Conservation (phyloP, 1,140 invertebrate species). For the Panonychus citri region DNA sequence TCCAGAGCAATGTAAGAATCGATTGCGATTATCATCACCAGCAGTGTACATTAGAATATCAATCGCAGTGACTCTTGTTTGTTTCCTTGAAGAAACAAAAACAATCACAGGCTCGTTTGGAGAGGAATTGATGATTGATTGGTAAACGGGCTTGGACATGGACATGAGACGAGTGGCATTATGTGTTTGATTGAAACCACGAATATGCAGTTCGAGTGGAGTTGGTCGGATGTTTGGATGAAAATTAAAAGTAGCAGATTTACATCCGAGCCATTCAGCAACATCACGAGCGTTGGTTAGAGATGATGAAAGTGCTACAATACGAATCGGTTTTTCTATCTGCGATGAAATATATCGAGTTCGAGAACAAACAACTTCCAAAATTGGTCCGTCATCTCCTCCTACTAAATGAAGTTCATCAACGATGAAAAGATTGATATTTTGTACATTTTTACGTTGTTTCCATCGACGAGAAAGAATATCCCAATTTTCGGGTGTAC, state of each 20-base stretch:
- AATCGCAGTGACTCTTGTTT: conserved; percentile 75
- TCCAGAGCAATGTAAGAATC: conserved; percentile 76
- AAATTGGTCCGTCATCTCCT: conserved; percentile 41
- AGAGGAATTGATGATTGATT: conserved; percentile 67
- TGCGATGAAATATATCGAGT: conserved; percentile 95
- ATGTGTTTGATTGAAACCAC: conserved; percentile 92
- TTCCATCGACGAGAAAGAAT: conserved; percentile 94
- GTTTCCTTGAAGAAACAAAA: conserved; percentile 87
- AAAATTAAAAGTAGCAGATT: conserved; percentile 89
- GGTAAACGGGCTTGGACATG: conserved; percentile 93
- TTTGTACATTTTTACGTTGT: conserved; percentile 91
- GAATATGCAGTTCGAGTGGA: conserved; percentile 80
- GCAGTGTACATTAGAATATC: conserved; percentile 80
- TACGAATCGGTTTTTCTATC: conserved; percentile 72
- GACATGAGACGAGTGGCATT: conserved; percentile 79
- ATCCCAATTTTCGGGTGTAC: conserved; percentile 97
- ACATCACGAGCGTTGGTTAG: conserved; percentile 85
- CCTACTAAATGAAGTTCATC: conserved; percentile 74
- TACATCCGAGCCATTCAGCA: conserved; percentile 86
- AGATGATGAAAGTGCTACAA: conserved; percentile 82
- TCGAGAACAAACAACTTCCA: conserved; percentile 90
- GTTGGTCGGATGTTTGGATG: conserved; percentile 89
- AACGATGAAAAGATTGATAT: conserved; percentile 84
- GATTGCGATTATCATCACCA: conserved; percentile 52
- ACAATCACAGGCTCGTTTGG: conserved; percentile 70